Conservation (phyloP, 1,140 invertebrate species). For the Stegodyphus dumicola region DNA sequence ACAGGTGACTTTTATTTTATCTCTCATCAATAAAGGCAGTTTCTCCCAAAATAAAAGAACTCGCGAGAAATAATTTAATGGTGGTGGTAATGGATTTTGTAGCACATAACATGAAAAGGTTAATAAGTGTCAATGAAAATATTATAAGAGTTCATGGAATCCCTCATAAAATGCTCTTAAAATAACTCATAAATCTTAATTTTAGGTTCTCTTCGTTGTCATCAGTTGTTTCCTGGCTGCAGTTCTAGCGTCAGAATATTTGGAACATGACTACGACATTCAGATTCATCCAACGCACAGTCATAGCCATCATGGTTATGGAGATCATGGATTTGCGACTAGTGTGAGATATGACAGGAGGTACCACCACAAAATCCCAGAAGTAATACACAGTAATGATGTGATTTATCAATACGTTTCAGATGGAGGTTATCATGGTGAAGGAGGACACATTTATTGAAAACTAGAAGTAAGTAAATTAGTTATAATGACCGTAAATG, state of each 20-base stretch:
- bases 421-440: constrained; percentile 5
- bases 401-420: constrained; percentile 30
- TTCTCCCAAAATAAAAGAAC: too few species aligned
- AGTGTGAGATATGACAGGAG: constrained; percentile 40
- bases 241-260: neutral
- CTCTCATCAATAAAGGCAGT: too few species aligned
- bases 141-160: too few species aligned
- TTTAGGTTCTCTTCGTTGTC: neutral
- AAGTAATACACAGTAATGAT: constrained; percentile 22
- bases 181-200: too few species aligned
- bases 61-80: too few species aligned
- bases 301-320: constrained; percentile 21
- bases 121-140: too few species aligned
- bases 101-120: too few species aligned
- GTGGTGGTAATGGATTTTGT: too few species aligned
- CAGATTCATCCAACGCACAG: constrained; percentile 21
- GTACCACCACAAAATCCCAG: constrained; percentile 41
- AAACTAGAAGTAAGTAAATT: neutral
- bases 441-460: constrained; percentile 5
- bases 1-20: too few species aligned
- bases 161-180: too few species aligned
- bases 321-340: constrained; percentile 37
- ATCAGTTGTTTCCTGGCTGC: neutral
- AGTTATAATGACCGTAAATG: too few species aligned
- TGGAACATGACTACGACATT: constrained; percentile 25